Conservation (phyloP, 2,888 invertebrate genomes). For the Macrosoma leucophasiata region DNA sequence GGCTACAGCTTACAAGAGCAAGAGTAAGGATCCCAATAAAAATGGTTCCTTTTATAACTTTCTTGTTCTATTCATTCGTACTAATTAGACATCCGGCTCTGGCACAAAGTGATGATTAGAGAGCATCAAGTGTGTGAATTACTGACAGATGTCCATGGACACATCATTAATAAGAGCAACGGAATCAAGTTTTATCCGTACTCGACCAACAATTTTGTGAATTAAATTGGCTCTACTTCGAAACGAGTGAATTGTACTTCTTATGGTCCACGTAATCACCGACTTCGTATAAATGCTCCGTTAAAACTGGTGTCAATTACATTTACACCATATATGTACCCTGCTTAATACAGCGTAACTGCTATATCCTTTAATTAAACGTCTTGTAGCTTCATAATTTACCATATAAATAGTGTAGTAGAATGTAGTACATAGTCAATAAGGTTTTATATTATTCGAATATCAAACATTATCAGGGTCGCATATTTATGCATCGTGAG, state of each 20-base stretch:
- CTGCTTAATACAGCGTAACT: too few species aligned
- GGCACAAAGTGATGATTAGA: too few species aligned
- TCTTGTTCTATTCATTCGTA: too few species aligned
- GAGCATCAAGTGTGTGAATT: slow-evolving; percentile 36
- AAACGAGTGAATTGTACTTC: slow-evolving; percentile 56
- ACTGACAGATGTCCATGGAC: slow-evolving; percentile 42
- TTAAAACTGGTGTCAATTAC: slow-evolving; percentile 70
- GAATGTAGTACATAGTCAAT: background rate
- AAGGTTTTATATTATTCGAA: slow-evolving; percentile 3
- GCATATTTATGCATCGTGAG: too few species aligned
- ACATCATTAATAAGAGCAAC: slow-evolving; percentile 26
- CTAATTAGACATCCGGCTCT: too few species aligned
- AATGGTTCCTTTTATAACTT: too few species aligned
- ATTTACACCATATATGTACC: slow-evolving; percentile 59
- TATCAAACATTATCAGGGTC: too few species aligned
- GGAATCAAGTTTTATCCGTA: slow-evolving; percentile 49
- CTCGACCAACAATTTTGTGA: slow-evolving; percentile 66
- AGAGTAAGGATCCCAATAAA: too few species aligned
- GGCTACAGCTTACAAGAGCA: too few species aligned
- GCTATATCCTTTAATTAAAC: slow-evolving; percentile 49
- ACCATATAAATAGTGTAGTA: background rate
- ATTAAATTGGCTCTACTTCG: slow-evolving; percentile 63
- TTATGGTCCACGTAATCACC: slow-evolving; percentile 59
- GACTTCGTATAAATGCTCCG: slow-evolving; percentile 57
- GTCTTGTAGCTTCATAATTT: slow-evolving; percentile 22